Evolutionary conservation across 2,888 invertebrate species (phyloP), one percentile per base, ranked within the genome.

Genomic region (Teinopalpus imperialis): DNA sequence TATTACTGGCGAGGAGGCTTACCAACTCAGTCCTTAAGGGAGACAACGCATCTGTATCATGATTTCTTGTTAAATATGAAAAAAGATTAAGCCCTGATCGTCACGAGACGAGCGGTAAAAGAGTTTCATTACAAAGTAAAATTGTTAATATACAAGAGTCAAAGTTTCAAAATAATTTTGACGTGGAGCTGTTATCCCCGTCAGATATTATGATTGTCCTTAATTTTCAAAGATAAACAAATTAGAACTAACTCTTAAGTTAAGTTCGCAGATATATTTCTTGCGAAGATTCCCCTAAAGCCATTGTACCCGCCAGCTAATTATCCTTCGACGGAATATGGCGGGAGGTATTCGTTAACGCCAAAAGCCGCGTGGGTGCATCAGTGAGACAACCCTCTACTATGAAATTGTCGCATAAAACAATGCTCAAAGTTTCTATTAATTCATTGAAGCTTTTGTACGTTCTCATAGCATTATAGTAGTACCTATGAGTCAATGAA

Each of bases 361-460:
- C 39, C 34, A 46, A 54, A 55, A 62, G 59, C 67, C 74, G 71
- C 68, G 74, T 74, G 70, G 74, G 74, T 61, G 66, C 68, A 61
- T 61, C 61, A 63, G 49, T 14, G 32, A 21, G 26, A 39, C 27
- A 18, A 6, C 2, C 18, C 14, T 12, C 13, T 40, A 39, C 37
- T 37, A n/a, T 30, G 3, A 21, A 23, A 24, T 16, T 20, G n/a
- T 26, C 20, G 6, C 4, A 9, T n/a, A 10, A 36, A 36, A 24
- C 37, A 13, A 31, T 16, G 3, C 13, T 6, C 2, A 34, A 34
- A 13, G 3, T 5, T 35, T 7, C 7, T 1, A 5, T 7, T 1
- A 13, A 12, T 43, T 13, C 40, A 27, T 48, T 44, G 43, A 29
- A 4, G 36, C 10, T 36, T 36, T 30, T 6, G 9, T 16, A 10